Evolutionary conservation across 1,140 invertebrate species (phyloP).

Genomic region (Drosophila kohkoa): DNA sequence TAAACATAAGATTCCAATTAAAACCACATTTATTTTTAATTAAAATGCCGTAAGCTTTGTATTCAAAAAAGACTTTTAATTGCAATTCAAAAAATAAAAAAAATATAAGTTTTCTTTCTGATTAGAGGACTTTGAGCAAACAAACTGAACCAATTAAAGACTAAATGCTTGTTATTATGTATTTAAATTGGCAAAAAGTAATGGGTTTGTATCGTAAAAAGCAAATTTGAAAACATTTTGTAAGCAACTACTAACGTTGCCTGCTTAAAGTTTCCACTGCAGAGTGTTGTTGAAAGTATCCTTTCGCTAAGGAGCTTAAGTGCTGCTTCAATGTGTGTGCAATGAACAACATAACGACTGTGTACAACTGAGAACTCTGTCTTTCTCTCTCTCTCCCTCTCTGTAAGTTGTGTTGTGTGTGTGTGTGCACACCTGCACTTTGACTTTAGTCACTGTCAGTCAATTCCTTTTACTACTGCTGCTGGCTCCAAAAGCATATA

Average conservation of each 20-base stretch:
- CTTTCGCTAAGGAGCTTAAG: conserved; percentile 25
- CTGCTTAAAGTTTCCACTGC: not conserved
- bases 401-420: not conserved
- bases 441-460: conserved; percentile 33
- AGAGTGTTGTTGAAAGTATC: conserved; percentile 9
- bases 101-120: no score
- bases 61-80: no score
- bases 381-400: no score
- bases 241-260: not conserved
- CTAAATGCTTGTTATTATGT: no score
- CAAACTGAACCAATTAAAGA: no score
- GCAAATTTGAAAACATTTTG: not conserved
- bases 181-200: no score
- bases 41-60: no score
- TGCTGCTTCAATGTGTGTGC: conserved; percentile 5
- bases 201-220: not conserved
- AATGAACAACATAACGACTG: conserved; percentile 18
- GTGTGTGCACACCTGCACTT: conserved; percentile 25
- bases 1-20: no score
- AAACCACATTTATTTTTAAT: no score
- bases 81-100: no score
- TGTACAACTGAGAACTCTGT: not conserved
- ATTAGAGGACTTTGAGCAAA: no score
- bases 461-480: conserved; percentile 32
- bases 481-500: conserved; percentile 27